Evolutionary conservation across 2,113 vertebrate species (phyloP).

Genomic region (Passer domesticus): DNA sequence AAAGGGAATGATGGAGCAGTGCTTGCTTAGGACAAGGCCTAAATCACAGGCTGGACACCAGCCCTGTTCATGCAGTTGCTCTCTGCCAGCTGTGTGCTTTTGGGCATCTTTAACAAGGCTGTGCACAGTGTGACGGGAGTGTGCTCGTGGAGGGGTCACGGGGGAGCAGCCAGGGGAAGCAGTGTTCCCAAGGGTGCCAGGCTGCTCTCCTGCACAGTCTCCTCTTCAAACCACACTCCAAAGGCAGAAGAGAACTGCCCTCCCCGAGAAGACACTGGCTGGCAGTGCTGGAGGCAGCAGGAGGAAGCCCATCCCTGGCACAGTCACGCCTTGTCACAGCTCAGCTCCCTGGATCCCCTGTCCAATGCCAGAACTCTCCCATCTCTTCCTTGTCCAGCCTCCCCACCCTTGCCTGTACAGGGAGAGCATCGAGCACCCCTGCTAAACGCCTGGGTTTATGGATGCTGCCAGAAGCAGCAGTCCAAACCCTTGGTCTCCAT

Average conservation of each 20-base stretch:
- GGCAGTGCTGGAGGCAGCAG: background rate
- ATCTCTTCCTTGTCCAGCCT: background rate
- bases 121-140: accelerated
- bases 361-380: background rate
- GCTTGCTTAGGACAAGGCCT: background rate
- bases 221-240: background rate
- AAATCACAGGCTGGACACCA: background rate
- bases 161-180: background rate
- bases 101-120: background rate
- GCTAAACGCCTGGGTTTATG: background rate
- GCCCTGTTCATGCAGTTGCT: background rate
- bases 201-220: background rate
- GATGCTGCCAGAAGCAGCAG: background rate
- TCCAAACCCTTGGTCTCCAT: background rate
- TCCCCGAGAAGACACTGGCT: background rate
- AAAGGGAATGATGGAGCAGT: background rate
- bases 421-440: background rate
- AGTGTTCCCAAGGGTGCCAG: background rate
- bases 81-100: background rate
- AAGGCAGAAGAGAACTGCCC: background rate
- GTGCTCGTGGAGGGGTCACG: accelerated
- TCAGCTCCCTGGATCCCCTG: accelerated
- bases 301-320: background rate
- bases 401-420: background rate
- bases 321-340: background rate